Evolutionary conservation across 2,888 invertebrate genomes (phyloP).

Genomic region (Drosophila lacicola): DNA sequence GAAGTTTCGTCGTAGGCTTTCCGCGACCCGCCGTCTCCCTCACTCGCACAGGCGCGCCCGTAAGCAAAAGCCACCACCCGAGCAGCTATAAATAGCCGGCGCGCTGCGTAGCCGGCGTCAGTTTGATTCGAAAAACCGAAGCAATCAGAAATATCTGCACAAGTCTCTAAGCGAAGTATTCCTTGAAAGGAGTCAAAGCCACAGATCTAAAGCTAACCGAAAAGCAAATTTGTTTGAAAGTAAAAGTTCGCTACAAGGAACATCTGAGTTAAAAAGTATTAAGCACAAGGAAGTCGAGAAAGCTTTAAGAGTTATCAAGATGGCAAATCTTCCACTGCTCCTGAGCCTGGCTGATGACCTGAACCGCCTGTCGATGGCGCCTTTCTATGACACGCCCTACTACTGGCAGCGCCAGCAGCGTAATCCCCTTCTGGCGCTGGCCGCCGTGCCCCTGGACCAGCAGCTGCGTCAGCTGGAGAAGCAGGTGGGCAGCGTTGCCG

Average conservation of each 20-base stretch:
- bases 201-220: slow-evolving; percentile 1
- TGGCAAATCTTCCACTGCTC: slow-evolving; percentile 72
- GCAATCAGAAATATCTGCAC: slow-evolving; percentile 21
- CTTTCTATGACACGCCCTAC: slow-evolving; percentile 57
- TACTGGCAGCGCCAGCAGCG: slow-evolving; percentile 54
- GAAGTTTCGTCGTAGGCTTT: slow-evolving; percentile 56
- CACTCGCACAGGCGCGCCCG: slow-evolving; percentile 13
- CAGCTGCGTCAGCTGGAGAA: slow-evolving; percentile 64
- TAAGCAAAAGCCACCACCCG: slow-evolving; percentile 42
- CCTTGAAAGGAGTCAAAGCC: slow-evolving; percentile 14
- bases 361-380: slow-evolving; percentile 63
- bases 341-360: slow-evolving; percentile 73
- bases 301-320: slow-evolving; percentile 22
- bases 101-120: slow-evolving; percentile 42
- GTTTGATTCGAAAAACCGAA: slow-evolving; percentile 56
- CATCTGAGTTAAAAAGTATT: not conserved
- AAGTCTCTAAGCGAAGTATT: slow-evolving; percentile 1
- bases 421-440: slow-evolving; percentile 50
- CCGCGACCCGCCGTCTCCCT: slow-evolving; percentile 15
- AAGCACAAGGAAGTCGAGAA: not conserved
- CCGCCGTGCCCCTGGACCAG: slow-evolving; percentile 50
- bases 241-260: not conserved
- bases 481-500: slow-evolving; percentile 46
- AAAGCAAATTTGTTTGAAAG: not conserved
- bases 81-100: slow-evolving; percentile 64